These are phyloP conservation scores for Spea bombifrons DNA, from an alignment of 2,113 vertebrate genomes.

Conservation along the genomic window DNA sequence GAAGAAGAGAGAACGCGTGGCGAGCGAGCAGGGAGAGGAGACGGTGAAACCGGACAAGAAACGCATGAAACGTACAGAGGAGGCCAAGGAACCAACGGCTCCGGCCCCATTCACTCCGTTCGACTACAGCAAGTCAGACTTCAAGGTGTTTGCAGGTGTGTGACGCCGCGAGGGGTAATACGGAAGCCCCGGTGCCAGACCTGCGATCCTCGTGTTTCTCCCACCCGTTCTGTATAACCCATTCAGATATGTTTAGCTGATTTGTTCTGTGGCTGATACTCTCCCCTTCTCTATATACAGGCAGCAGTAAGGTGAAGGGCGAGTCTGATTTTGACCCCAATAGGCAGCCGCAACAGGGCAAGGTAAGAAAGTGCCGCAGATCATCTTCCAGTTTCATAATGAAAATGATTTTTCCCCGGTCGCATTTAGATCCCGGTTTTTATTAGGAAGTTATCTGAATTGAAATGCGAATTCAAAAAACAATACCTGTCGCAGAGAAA, in stretches of 20 bases:
- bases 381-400: too few relatives aligned
- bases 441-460: too few relatives aligned
- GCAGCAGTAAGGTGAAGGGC: slow-evolving; percentile 71
- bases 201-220: too few relatives aligned
- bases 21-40: slow-evolving; percentile 59
- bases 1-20: slow-evolving; percentile 73
- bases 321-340: slow-evolving; percentile 84
- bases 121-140: slow-evolving; percentile 87
- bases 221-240: too few relatives aligned
- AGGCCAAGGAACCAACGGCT: slow-evolving; percentile 53
- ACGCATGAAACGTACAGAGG: slow-evolving; percentile 63
- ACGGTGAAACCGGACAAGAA: slow-evolving; percentile 76
- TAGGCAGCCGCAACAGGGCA: slow-evolving; percentile 60
- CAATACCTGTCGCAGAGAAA: too few relatives aligned
- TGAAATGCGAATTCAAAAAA: too few relatives aligned
- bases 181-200: too few relatives aligned
- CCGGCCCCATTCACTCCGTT: slow-evolving; percentile 77
- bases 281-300: slow-evolving; percentile 49
- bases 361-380: slow-evolving; percentile 56
- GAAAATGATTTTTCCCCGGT: too few relatives aligned
- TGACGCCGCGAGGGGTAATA: not conserved
- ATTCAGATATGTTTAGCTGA: too few relatives aligned
- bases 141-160: slow-evolving; percentile 88
- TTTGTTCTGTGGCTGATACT: too few relatives aligned
- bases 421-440: too few relatives aligned